A percentile compares a stretch with the other conserved stretches of the same genome.
These are phyloP conservation scores for Leptosomus discolor DNA, from an alignment of 2,113 vertebrate species.

Conservation along the genomic window DNA sequence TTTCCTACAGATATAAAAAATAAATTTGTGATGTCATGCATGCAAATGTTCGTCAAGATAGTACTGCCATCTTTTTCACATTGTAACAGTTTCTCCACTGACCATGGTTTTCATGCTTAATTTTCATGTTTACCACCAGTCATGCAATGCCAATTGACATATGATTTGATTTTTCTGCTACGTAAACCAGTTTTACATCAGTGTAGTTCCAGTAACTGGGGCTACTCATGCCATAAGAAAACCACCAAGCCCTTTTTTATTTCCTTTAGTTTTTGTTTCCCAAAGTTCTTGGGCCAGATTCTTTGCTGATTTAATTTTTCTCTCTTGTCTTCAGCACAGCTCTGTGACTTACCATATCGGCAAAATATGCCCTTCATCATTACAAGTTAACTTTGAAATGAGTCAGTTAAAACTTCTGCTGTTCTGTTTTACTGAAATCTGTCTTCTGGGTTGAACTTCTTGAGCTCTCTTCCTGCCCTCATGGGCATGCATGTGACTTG, in stretches of 20 bases:
- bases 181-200: constrained; percentile 47
- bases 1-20: neutral
- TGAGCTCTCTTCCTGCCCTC: neutral
- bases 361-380: neutral
- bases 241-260: neutral
- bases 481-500: neutral
- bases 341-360: neutral
- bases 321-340: neutral
- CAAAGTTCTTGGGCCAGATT: neutral
- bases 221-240: neutral
- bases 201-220: constrained; percentile 25
- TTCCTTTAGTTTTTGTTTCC: neutral
- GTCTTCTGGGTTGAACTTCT: neutral
- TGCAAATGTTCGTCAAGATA: neutral
- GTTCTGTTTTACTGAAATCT: neutral
- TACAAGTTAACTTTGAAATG: neutral
- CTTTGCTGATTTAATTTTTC: neutral
- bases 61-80: neutral
- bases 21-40: neutral
- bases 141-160: constrained; percentile 28
- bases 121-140: constrained; percentile 42
- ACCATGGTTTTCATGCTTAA: neutral
- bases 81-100: neutral
- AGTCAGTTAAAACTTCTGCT: neutral
- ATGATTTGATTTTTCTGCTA: constrained; percentile 54